A percentile compares a stretch with the other conserved stretches of the same genome.
These are phyloP conservation scores for Aethes cnicana DNA, from an alignment of 2,888 invertebrate genomes.

Conservation along the genomic window DNA sequence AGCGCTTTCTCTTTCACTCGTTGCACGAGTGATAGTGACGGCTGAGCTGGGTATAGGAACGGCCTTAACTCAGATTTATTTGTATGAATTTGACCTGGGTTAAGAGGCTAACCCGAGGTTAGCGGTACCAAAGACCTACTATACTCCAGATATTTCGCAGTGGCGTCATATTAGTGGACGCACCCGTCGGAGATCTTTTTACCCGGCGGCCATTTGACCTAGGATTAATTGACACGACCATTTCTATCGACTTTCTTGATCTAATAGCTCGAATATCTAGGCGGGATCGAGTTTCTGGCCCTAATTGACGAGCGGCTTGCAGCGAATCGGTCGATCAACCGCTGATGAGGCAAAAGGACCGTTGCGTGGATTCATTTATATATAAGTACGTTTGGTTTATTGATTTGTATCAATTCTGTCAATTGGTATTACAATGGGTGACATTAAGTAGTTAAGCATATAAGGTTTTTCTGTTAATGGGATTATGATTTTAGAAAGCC, in stretches of 20 bases:
- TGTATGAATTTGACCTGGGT: no score
- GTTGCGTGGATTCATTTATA: slow-evolving; percentile 39
- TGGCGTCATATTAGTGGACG: neutral
- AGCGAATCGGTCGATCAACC: slow-evolving; percentile 49
- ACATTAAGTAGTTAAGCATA: neutral
- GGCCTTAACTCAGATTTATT: no score
- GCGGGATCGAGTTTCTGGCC: slow-evolving; percentile 53
- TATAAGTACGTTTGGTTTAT: slow-evolving; percentile 34
- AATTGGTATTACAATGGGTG: slow-evolving; percentile 5
- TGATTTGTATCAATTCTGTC: slow-evolving; percentile 22
- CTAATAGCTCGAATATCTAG: slow-evolving; percentile 44
- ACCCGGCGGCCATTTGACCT: slow-evolving; percentile 1
- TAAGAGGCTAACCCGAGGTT: no score
- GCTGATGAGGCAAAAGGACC: slow-evolving; percentile 54
- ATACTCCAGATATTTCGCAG: no score
- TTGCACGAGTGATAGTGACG: no score
- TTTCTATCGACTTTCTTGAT: slow-evolving; percentile 30
- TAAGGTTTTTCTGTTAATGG: no score
- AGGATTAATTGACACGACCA: slow-evolving; percentile 12
- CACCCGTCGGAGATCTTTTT: neutral
- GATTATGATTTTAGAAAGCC: no score
- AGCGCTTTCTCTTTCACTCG: no score
- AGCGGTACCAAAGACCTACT: no score
- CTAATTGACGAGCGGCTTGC: slow-evolving; percentile 51
- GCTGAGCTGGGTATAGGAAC: no score